phyloP scores from a whole-genome alignment of 2,797 vertebrate genomes.

The Pteronotus mesoamericanus region DNA sequence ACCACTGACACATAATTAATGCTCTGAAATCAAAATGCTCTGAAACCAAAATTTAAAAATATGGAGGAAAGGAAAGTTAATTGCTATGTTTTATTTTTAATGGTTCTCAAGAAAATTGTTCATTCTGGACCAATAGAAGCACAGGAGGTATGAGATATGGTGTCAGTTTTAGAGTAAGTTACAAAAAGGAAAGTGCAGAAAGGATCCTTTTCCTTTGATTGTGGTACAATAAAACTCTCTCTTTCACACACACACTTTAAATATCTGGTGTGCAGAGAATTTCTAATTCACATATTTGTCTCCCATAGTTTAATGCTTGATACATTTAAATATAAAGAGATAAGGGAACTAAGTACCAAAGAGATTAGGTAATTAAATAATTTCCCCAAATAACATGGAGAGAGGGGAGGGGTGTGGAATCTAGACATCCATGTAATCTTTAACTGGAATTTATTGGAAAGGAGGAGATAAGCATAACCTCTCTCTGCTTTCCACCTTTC shows the following conservation, averaged over 20 bases:
- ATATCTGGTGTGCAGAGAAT: neutral
- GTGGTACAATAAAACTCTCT: neutral
- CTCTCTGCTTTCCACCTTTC: neutral
- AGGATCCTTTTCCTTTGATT: neutral
- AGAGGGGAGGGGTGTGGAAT: neutral
- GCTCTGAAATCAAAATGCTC: neutral
- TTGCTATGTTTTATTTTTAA: neutral
- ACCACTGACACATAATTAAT: neutral
- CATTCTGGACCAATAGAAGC: neutral
- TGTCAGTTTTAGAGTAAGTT: neutral
- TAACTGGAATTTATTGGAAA: neutral
- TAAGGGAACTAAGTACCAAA: neutral
- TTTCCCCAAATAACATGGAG: neutral
- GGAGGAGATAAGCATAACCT: neutral
- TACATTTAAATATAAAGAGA: neutral
- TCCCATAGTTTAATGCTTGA: neutral
- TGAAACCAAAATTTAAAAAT: neutral
- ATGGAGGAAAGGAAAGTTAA: neutral
- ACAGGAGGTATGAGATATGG: neutral
- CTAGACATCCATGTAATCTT: neutral
- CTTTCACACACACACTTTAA: neutral
- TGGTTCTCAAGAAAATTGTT: neutral
- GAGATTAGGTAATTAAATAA: neutral
- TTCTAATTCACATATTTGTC: neutral
- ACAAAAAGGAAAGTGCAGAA: neutral